phyloP scores from a whole-genome alignment of 2,113 vertebrate genomes.

The Pluvialis apricaria region DNA sequence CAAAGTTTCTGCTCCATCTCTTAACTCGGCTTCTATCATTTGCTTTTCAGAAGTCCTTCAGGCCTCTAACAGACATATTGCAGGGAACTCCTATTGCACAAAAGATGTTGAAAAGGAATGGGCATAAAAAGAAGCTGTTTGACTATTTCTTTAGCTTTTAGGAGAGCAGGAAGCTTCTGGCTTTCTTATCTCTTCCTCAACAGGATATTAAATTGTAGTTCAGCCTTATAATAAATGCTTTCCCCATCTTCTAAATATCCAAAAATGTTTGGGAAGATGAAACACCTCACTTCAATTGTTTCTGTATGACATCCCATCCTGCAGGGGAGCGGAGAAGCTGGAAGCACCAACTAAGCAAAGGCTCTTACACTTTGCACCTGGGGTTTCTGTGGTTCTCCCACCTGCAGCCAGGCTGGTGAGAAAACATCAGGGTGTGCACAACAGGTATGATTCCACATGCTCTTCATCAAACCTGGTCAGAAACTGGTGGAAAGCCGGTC shows the following conservation, averaged over 20 bases:
- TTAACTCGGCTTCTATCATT: neutral
- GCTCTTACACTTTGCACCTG: neutral
- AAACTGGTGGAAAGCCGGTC: neutral
- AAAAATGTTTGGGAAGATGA: neutral
- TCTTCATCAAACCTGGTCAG: neutral
- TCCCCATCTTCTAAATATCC: neutral
- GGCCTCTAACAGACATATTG: neutral
- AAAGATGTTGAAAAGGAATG: neutral
- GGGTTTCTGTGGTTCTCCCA: neutral
- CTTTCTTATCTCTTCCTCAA: neutral
- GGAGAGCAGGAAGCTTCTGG: neutral
- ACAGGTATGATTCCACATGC: neutral
- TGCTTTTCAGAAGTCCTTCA: neutral
- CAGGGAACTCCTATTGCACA: neutral
- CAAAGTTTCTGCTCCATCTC: neutral
- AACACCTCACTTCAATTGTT: neutral
- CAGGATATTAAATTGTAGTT: neutral
- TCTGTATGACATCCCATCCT: neutral
- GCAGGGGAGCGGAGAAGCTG: neutral
- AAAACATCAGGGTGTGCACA: neutral
- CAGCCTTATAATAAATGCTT: neutral
- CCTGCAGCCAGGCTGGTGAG: neutral
- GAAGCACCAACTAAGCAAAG: neutral
- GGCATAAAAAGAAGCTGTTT: neutral
- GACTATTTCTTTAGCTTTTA: neutral